These are phyloP conservation scores for Lithobates pipiens DNA, from an alignment of 2,797 vertebrate genomes.

Conservation along the genomic window DNA sequence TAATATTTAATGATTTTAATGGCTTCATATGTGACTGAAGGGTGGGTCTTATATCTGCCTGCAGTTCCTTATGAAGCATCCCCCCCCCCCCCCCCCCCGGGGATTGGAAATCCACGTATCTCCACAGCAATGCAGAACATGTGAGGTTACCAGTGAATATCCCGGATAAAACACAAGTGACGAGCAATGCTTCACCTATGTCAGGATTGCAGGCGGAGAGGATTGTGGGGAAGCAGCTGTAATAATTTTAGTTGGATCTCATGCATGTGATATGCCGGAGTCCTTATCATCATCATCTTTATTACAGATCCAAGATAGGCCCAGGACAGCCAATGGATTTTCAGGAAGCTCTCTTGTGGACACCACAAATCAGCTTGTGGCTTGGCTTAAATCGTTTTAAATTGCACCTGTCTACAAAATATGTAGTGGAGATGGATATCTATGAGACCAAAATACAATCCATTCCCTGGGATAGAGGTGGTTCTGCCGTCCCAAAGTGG, in stretches of 20 bases:
- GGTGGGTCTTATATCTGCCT: too few species aligned
- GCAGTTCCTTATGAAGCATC: too few species aligned
- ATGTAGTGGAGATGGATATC: not conserved
- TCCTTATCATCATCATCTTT: not conserved
- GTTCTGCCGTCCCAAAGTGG: too few species aligned
- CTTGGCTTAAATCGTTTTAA: not conserved
- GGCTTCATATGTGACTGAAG: too few species aligned
- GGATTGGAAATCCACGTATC: not conserved
- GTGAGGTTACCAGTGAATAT: not conserved
- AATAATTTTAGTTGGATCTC: not conserved
- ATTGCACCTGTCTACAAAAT: slow-evolving; percentile 9
- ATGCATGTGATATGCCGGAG: not conserved
- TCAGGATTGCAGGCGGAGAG: slow-evolving; percentile 11
- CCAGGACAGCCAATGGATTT: not conserved
- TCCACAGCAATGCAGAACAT: not conserved
- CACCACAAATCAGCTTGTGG: not conserved
- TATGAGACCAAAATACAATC: not conserved
- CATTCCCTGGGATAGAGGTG: not conserved
- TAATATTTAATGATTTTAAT: too few species aligned
- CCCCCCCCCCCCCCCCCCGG: too few species aligned
- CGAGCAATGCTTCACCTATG: not conserved
- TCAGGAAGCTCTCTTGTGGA: not conserved
- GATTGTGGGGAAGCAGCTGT: not conserved
- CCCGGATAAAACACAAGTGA: not conserved
- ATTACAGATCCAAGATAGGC: not conserved